Conservation (phyloP, 2,113 vertebrate species). For the Pelmatolapia mariae region DNA sequence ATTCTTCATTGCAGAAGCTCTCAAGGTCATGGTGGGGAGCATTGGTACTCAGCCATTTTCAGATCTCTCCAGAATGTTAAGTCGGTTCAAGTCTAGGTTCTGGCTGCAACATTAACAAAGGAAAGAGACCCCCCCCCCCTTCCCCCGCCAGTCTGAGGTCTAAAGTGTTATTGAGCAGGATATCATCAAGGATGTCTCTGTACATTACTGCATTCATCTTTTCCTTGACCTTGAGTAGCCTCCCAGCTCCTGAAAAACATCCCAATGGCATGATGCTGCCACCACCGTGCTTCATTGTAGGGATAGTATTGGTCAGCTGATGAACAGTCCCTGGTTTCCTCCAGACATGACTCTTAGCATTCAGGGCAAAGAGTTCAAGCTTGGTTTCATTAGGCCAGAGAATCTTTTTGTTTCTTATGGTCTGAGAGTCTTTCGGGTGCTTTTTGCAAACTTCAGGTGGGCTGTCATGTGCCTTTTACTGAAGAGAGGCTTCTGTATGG, state of each 20-base stretch:
- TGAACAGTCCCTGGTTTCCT: neutral
- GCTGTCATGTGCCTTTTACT: neutral
- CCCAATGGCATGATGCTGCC: neutral
- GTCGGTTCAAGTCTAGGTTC: neutral
- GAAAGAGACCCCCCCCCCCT: neutral
- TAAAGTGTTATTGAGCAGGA: neutral
- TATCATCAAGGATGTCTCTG: neutral
- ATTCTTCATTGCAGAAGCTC: neutral
- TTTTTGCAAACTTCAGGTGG: neutral
- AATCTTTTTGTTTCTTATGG: neutral
- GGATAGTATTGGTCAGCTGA: neutral
- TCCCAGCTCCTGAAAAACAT: neutral
- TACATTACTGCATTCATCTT: neutral
- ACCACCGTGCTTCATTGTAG: neutral
- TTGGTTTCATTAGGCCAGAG: neutral
- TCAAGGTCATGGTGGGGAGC: neutral
- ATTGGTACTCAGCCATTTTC: neutral
- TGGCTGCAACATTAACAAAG: neutral
- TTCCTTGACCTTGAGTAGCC: neutral
- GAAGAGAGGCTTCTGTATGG: neutral
- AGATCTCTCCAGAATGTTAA: neutral
- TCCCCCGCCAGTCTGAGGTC: fast-evolving
- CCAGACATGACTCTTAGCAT: neutral
- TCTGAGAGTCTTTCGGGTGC: neutral
- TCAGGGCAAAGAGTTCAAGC: neutral